Conservation (phyloP, 2,888 invertebrate species). For the Dicyrtomina minuta region DNA sequence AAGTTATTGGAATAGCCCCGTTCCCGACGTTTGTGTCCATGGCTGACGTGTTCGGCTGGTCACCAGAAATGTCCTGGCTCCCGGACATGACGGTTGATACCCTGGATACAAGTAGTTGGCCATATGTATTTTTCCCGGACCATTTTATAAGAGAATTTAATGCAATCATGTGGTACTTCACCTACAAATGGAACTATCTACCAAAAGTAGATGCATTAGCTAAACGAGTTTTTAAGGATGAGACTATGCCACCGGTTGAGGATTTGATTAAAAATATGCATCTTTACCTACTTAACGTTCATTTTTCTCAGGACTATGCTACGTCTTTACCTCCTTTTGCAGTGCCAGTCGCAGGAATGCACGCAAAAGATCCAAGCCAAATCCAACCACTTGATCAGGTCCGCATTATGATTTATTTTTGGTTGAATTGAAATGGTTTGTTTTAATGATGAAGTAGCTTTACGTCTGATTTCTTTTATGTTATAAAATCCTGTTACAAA, state of each 20-base stretch:
- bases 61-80: background rate
- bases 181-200: background rate
- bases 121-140: no score
- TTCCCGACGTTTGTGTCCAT: background rate
- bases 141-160: no score
- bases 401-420: no score
- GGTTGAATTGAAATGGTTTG: no score
- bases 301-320: conserved; percentile 76
- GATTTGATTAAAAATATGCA: conserved; percentile 69
- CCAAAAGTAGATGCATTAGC: conserved; percentile 16
- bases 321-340: conserved; percentile 77
- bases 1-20: background rate
- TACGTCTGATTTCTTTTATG: no score
- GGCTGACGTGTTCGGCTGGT: background rate
- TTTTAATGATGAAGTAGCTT: no score
- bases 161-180: no score
- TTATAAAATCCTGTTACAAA: no score
- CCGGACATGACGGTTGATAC: no score
- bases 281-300: conserved; percentile 78
- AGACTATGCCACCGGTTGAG: conserved; percentile 68
- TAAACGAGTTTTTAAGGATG: conserved; percentile 53
- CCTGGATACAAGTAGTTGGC: no score
- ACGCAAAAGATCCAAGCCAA: no score
- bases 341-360: conserved; percentile 79
- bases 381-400: no score